phyloP scores from a whole-genome alignment of 2,888 invertebrate genomes.

The Cactoblastis cactorum region DNA sequence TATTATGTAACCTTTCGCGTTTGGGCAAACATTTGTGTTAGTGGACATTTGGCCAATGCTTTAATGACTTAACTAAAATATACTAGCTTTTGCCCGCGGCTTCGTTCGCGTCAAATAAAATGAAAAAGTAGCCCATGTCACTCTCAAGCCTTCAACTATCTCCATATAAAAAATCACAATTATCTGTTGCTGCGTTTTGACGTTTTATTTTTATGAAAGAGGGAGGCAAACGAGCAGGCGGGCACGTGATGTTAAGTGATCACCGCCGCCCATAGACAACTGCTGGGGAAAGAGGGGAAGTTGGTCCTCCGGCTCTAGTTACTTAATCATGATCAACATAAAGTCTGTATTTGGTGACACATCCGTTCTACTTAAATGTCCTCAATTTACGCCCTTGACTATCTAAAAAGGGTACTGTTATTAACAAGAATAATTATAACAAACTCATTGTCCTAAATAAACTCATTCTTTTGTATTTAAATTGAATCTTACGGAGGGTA shows the following conservation, averaged over 20 bases:
- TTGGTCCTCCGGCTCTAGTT: no score
- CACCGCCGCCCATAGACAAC: no score
- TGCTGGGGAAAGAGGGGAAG: no score
- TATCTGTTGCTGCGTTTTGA: no score
- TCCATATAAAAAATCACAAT: no score
- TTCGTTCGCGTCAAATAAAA: neutral
- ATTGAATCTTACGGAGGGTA: no score
- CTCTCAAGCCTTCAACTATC: no score
- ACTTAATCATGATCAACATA: no score
- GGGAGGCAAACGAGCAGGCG: no score
- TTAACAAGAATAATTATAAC: neutral
- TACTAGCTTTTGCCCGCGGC: neutral
- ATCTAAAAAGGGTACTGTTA: neutral
- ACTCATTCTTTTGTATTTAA: neutral
- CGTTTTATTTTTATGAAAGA: no score
- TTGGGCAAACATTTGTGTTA: neutral
- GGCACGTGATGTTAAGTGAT: no score
- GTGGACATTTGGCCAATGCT: neutral
- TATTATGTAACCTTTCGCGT: neutral
- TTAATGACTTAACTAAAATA: neutral
- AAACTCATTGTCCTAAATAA: neutral
- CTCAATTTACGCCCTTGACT: constrained; percentile 1
- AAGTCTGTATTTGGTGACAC: neutral
- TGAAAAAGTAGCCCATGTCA: no score
- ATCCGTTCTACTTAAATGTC: constrained; percentile 6